Evolutionary conservation across 1,140 invertebrate species (phyloP).

Genomic region (Philopotamus ludificatus): DNA sequence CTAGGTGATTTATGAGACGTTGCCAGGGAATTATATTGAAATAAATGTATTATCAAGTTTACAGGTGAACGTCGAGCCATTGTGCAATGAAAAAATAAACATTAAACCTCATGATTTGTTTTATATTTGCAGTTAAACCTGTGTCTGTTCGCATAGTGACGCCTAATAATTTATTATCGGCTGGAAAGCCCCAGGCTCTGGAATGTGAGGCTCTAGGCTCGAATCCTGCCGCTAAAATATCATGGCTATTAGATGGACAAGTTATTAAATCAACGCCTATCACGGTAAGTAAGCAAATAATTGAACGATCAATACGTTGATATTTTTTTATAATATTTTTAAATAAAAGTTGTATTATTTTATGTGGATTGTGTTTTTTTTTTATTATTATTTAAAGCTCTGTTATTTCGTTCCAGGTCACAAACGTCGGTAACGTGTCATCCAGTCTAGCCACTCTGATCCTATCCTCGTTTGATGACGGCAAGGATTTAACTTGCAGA

Average conservation of each 20-base stretch:
- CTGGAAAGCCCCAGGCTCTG: constrained; percentile 61
- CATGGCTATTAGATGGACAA: constrained; percentile 68
- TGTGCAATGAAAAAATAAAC: too few relatives aligned
- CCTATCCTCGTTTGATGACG: constrained; percentile 71
- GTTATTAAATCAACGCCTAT: constrained; percentile 53
- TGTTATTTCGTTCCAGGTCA: constrained; percentile 26
- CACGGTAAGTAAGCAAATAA: constrained; percentile 48
- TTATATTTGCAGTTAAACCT: constrained; percentile 66
- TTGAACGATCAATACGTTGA: not conserved
- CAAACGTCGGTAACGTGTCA: constrained; percentile 49
- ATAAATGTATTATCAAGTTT: constrained; percentile 15
- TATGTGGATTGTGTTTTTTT: too few relatives aligned
- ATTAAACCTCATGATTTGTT: too few relatives aligned
- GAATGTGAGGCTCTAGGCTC: constrained; percentile 72
- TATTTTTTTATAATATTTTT: too few relatives aligned
- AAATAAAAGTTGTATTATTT: too few relatives aligned
- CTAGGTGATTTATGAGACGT: constrained; percentile 11
- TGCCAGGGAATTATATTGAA: constrained; percentile 13
- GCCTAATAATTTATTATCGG: constrained; percentile 61
- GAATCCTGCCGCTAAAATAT: constrained; percentile 69
- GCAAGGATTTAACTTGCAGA: constrained; percentile 77
- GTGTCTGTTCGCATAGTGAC: constrained; percentile 66
- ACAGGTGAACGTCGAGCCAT: too few relatives aligned
- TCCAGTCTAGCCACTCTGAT: constrained; percentile 72
- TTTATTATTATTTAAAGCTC: too few relatives aligned